These are phyloP conservation scores for Pogonognathellus flavescens DNA, from an alignment of 1,140 invertebrate genomes.

Conservation along the genomic window DNA sequence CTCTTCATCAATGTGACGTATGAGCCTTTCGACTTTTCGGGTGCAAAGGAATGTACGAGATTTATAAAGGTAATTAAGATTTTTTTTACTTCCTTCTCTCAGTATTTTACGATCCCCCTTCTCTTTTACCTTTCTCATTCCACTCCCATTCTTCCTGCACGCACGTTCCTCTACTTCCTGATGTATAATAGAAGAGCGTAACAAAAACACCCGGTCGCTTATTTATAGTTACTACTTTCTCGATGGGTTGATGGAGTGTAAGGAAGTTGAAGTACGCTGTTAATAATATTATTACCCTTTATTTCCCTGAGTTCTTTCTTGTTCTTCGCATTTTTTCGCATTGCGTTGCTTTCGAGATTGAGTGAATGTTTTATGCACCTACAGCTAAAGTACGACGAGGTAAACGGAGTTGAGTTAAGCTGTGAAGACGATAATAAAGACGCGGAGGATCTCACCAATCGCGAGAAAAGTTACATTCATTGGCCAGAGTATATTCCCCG, in stretches of 20 bases:
- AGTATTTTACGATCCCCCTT: neutral
- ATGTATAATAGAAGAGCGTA: too few species aligned
- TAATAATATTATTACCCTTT: too few species aligned
- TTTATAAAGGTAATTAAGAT: conserved; percentile 47
- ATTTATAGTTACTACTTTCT: too few species aligned
- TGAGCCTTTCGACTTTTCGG: conserved; percentile 21
- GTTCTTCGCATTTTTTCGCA: too few species aligned
- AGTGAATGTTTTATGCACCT: conserved; percentile 26
- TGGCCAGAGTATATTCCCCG: conserved; percentile 45
- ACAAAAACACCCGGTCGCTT: too few species aligned
- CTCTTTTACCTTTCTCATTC: neutral
- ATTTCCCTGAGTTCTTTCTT: too few species aligned
- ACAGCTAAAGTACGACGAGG: conserved; percentile 55
- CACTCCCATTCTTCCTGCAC: too few species aligned
- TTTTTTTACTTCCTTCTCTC: neutral
- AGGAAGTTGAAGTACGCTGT: too few species aligned
- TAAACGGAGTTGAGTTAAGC: conserved; percentile 26
- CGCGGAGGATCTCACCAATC: neutral
- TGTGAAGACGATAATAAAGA: conserved; percentile 47
- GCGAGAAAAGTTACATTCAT: conserved; percentile 49
- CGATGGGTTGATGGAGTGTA: too few species aligned
- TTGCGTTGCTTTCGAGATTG: neutral
- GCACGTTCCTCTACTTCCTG: too few species aligned
- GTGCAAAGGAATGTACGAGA: conserved; percentile 18
- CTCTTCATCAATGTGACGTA: conserved; percentile 37